These are phyloP conservation scores for Alosa sapidissima DNA, from an alignment of 2,797 vertebrate genomes.

Conservation along the genomic window DNA sequence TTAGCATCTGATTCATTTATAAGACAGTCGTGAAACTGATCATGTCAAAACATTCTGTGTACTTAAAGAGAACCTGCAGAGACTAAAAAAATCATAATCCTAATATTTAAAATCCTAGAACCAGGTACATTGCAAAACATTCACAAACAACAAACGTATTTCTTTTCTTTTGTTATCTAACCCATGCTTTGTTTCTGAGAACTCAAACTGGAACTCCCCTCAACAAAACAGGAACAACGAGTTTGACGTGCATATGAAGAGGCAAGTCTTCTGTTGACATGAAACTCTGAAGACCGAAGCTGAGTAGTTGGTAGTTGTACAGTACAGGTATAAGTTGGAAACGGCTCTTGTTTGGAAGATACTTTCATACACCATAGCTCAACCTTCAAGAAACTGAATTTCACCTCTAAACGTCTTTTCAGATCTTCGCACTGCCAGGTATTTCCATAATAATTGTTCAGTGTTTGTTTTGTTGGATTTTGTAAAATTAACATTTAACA, in stretches of 20 bases:
- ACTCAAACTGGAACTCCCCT: constrained; percentile 6
- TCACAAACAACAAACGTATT: neutral
- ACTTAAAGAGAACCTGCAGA: neutral
- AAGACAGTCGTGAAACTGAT: no score
- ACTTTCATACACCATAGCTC: neutral
- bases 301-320: neutral
- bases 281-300: neutral
- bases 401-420: neutral
- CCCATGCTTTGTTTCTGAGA: neutral
- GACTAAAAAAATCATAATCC: no score
- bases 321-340: neutral
- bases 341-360: neutral
- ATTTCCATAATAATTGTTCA: constrained; percentile 21
- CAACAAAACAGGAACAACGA: constrained; percentile 16
- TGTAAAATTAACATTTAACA: constrained; percentile 9
- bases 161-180: neutral
- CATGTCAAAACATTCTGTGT: neutral
- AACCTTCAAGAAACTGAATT: constrained; percentile 13
- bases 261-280: neutral
- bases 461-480: constrained; percentile 18
- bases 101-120: neutral
- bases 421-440: neutral
- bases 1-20: no score
- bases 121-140: neutral
- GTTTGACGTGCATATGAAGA: neutral